These are phyloP conservation scores for Ips typographus DNA, from an alignment of 1,140 invertebrate species.

Conservation along the genomic window DNA sequence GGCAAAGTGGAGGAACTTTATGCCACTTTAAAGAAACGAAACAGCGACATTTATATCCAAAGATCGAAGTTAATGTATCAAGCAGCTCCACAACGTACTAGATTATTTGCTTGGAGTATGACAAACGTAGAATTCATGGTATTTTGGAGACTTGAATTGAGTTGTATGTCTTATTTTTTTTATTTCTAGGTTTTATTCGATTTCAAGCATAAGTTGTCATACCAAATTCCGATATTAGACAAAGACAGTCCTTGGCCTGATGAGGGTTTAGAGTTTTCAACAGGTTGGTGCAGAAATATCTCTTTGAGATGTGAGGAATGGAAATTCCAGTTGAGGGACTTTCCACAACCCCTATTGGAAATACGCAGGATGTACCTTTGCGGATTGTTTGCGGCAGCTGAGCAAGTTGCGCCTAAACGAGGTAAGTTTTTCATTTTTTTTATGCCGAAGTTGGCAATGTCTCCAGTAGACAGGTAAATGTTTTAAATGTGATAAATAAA, in stretches of 20 bases:
- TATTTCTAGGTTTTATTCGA: background rate
- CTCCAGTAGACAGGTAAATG: background rate
- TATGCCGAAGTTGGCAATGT: slow-evolving; percentile 2
- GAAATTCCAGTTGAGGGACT: slow-evolving; percentile 91
- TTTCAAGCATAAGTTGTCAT: background rate
- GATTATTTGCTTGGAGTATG: slow-evolving; percentile 80
- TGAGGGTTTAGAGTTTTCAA: slow-evolving; percentile 86
- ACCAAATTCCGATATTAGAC: slow-evolving; percentile 60
- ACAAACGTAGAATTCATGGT: slow-evolving; percentile 64
- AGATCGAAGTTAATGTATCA: slow-evolving; percentile 80
- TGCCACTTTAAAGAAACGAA: slow-evolving; percentile 80
- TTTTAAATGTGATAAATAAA: no score
- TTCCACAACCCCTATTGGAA: slow-evolving; percentile 87
- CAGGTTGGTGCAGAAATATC: slow-evolving; percentile 89
- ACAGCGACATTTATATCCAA: slow-evolving; percentile 94
- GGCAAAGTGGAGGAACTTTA: slow-evolving; percentile 90
- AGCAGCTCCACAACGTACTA: slow-evolving; percentile 69
- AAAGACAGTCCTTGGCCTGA: slow-evolving; percentile 87
- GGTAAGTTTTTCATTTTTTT: slow-evolving; percentile 53
- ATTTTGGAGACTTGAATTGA: slow-evolving; percentile 4
- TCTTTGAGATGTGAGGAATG: slow-evolving; percentile 79
- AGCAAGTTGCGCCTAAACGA: slow-evolving; percentile 78
- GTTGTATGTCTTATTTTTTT: background rate
- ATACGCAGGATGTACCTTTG: slow-evolving; percentile 82
- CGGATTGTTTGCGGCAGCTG: slow-evolving; percentile 88